These are phyloP conservation scores for Eucriotettix oculatus DNA, from an alignment of 2,888 invertebrate species.

Conservation along the genomic window DNA sequence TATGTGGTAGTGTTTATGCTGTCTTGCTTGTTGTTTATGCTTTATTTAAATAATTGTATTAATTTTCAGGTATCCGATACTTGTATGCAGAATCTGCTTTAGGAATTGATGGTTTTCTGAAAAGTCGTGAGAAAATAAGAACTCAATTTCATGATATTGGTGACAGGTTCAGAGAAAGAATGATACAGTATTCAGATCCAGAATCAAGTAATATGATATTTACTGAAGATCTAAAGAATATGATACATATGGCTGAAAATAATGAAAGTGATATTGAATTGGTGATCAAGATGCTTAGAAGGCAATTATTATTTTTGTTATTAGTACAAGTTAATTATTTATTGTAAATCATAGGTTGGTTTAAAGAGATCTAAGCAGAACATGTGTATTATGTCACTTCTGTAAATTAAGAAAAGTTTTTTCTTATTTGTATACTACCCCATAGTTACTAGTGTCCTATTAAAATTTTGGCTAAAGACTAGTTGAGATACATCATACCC, in stretches of 20 bases:
- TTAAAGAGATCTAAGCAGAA: no score
- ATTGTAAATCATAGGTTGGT: no score
- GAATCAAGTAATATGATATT: constrained; percentile 48
- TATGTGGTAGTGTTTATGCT: no score
- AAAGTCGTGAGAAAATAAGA: constrained; percentile 33
- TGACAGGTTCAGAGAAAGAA: constrained; percentile 52
- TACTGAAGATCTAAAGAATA: constrained; percentile 71
- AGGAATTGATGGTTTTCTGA: constrained; percentile 43
- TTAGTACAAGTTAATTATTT: no score
- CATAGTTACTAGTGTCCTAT: no score
- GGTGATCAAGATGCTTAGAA: constrained; percentile 49
- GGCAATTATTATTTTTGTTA: constrained; percentile 27
- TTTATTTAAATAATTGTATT: no score
- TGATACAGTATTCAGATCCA: constrained; percentile 43
- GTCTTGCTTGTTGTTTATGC: no score
- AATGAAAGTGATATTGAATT: constrained; percentile 42
- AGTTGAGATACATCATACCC: no score
- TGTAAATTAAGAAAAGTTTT: no score
- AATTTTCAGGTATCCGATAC: constrained; percentile 20
- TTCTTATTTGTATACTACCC: no score
- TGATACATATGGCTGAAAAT: constrained; percentile 46
- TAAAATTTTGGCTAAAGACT: no score
- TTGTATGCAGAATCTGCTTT: constrained; percentile 40
- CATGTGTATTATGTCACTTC: no score
- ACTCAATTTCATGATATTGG: constrained; percentile 42